A percentile compares a stretch with the other conserved stretches of the same genome.
phyloP scores from a whole-genome alignment of 2,113 vertebrate genomes.

The Sylvia atricapilla region DNA sequence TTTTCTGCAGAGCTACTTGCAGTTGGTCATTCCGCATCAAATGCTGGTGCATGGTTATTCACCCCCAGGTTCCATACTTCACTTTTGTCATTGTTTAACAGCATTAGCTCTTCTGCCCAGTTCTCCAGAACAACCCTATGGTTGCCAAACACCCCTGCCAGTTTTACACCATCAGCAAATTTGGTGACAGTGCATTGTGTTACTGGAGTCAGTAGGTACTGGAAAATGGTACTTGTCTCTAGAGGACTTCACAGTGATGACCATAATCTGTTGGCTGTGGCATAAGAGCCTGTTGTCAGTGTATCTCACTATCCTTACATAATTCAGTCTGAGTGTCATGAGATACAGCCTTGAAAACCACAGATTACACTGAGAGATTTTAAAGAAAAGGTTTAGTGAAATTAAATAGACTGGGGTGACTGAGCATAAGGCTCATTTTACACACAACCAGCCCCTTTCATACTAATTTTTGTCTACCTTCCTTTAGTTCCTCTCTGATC shows the following conservation, averaged over 20 bases:
- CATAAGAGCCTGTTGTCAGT: neutral
- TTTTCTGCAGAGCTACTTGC: neutral
- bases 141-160: neutral
- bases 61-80: neutral
- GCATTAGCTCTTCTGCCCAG: neutral
- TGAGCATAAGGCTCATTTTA: neutral
- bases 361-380: neutral
- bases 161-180: neutral
- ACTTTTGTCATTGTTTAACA: neutral
- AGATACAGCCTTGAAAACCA: neutral
- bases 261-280: neutral
- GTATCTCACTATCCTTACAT: neutral
- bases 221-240: neutral
- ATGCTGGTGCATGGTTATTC: accelerated
- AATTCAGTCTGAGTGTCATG: neutral
- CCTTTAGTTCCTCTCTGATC: neutral
- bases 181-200: neutral
- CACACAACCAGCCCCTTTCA: neutral
- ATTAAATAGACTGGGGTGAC: neutral
- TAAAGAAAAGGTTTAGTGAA: neutral
- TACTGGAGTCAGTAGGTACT: neutral
- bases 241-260: neutral
- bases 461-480: neutral
- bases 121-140: neutral
- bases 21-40: neutral